A percentile compares a stretch with the other conserved stretches of the same genome.
phyloP scores from a whole-genome alignment of 2,797 vertebrate genomes.

The Anabas testudineus region DNA sequence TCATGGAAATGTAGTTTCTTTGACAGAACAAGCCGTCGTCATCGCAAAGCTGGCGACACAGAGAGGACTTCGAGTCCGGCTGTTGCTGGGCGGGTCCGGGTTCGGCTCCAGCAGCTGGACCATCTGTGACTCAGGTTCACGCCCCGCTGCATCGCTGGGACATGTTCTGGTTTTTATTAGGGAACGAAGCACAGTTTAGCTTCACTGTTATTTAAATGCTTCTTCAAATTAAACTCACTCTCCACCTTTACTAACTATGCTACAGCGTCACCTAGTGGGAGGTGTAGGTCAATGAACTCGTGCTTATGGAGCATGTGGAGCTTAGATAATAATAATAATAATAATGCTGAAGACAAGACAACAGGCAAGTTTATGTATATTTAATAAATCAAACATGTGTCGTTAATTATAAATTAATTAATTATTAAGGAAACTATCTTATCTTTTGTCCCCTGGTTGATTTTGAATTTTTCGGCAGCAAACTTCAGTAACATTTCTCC shows the following conservation, averaged over 20 bases:
- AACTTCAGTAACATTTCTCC: neutral
- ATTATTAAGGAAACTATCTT: too few species aligned
- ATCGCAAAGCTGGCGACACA: neutral
- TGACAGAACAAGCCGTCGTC: neutral
- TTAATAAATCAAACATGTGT: too few species aligned
- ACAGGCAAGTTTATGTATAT: too few species aligned
- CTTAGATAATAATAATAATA: too few species aligned
- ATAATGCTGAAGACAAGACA: too few species aligned
- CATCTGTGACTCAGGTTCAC: neutral
- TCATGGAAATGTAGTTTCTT: constrained; percentile 80
- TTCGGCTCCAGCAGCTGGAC: constrained; percentile 31
- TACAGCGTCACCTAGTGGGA: constrained; percentile 56
- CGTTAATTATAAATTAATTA: too few species aligned
- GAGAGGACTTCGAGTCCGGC: constrained; percentile 71
- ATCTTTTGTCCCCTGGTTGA: too few species aligned
- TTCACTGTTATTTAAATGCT: too few species aligned
- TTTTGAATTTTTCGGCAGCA: neutral
- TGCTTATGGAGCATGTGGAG: neutral
- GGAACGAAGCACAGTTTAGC: too few species aligned
- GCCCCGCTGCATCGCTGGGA: too few species aligned
- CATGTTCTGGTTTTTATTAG: too few species aligned
- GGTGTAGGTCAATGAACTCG: neutral
- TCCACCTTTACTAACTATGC: neutral
- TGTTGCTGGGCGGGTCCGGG: constrained; percentile 32
- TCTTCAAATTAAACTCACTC: too few species aligned